Percentiles rank a stretch among this genome's conserved stretches.
Conservation (phyloP, 2,888 invertebrate species). For the Operophtera brumata region DNA sequence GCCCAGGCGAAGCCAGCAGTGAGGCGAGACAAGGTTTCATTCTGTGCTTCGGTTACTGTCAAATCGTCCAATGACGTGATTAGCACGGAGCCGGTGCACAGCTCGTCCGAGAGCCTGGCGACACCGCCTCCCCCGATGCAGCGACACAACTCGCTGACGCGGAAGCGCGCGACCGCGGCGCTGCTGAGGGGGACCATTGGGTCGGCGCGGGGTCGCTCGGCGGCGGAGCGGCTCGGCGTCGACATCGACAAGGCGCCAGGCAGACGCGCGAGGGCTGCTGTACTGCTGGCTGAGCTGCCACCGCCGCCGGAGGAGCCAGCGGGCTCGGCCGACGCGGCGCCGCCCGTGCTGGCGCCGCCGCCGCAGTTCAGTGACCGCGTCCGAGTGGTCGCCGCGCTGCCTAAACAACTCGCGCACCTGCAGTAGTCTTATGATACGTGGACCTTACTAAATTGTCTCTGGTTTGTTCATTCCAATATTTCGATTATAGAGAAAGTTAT, state of each 20-base stretch:
- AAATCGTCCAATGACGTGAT: slow-evolving; percentile 77
- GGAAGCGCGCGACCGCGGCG: slow-evolving; percentile 82
- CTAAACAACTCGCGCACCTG: slow-evolving; percentile 83
- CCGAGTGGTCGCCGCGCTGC: slow-evolving; percentile 91
- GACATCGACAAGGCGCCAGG: slow-evolving; percentile 63
- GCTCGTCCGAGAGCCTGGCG: slow-evolving; percentile 70
- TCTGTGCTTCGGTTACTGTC: slow-evolving; percentile 75
- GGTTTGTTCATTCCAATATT: slow-evolving; percentile 12
- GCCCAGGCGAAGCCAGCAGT: slow-evolving; percentile 59
- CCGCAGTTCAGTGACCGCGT: slow-evolving; percentile 95
- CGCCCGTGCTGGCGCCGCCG: slow-evolving; percentile 88
- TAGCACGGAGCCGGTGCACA: slow-evolving; percentile 78
- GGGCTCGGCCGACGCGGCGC: slow-evolving; percentile 51
- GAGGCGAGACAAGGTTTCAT: slow-evolving; percentile 72
- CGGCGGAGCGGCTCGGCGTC: slow-evolving; percentile 72
- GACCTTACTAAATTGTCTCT: slow-evolving; percentile 4
- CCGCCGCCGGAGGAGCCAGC: slow-evolving; percentile 87
- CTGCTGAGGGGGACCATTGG: slow-evolving; percentile 70
- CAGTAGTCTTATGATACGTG: slow-evolving; percentile 45
- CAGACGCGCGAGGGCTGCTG: slow-evolving; percentile 83
- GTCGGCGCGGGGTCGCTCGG: slow-evolving; percentile 52
- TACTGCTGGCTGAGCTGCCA: slow-evolving; percentile 88
- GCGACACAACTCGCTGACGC: slow-evolving; percentile 82
- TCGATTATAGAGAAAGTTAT: slow-evolving; percentile 14
- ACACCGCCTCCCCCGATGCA: slow-evolving; percentile 71